Evolutionary conservation across 2,797 vertebrate species (phyloP), one percentile per base, ranked within the genome.

Genomic region (Coendou prehensilis): DNA sequence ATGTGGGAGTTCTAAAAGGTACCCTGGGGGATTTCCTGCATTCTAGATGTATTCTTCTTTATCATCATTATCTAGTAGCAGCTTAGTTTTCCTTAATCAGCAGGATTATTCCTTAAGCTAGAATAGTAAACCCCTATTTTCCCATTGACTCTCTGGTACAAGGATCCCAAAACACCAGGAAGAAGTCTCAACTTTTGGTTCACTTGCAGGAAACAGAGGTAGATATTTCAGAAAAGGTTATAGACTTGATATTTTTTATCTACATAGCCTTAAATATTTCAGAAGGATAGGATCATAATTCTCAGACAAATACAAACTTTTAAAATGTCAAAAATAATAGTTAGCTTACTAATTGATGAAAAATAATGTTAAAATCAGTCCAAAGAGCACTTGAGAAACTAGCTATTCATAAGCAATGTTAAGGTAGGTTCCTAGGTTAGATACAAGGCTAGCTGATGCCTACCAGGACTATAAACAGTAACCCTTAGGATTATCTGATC

Each of bases 291-390:
- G 73, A 89, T 50, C 45, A 78, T 86, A 69, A 92, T 13, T 81
- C 59, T 86, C 33, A 50, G 26, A 50, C 84, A 93, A 67, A 93
- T 54, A 76, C 20, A 97, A 95, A 96, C 81, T 76, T 76, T 85
- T n/a, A 22, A 6, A 17, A 90, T 57, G 7, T 67, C 67, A 75
- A 86, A 96, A 92, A 63, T 37, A 87, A 9, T 59, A 86, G 50
- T 67, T 67, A 67, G 33, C 59, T 67, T 78, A 57, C 54, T 18
- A 71, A 80, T 20, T 75, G 37, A 69, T 75, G 18, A 33, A 75
- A 88, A 87, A 84, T 22, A 76, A 75, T 86, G 23, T 54, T 69
- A 92, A 96, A 91, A 64, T 73, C 45, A 89, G 22, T 64, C 37
- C 71, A 84, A 89, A 89, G 28, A 79, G 15, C 28, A 87, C n/a